These are phyloP conservation scores for Encarsia formosa DNA, from an alignment of 2,888 invertebrate genomes.

Conservation along the genomic window DNA sequence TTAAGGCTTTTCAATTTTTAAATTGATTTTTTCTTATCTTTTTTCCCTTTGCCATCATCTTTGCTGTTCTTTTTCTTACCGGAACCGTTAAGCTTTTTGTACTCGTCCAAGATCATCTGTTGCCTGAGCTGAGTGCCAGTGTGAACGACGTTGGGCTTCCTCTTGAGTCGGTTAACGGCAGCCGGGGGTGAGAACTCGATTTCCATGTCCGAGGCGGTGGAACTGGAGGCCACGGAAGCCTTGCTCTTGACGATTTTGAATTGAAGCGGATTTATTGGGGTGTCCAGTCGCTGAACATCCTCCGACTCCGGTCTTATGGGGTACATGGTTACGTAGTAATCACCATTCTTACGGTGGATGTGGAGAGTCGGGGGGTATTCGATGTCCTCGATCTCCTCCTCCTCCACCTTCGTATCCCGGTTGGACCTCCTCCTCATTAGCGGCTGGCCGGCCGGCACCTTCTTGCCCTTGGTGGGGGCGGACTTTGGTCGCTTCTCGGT, in stretches of 20 bases:
- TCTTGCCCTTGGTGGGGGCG: slow-evolving; percentile 12
- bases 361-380: slow-evolving; percentile 46
- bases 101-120: slow-evolving; percentile 42
- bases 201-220: slow-evolving; percentile 49
- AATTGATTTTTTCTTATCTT: slow-evolving; percentile 9
- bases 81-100: slow-evolving; percentile 27
- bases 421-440: slow-evolving; percentile 28
- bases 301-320: slow-evolving; percentile 42
- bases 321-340: slow-evolving; percentile 49
- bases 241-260: slow-evolving; percentile 46
- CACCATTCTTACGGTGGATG: slow-evolving; percentile 45
- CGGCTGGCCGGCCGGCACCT: slow-evolving; percentile 13
- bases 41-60: slow-evolving; percentile 21
- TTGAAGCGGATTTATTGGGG: slow-evolving; percentile 45
- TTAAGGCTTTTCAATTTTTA: slow-evolving; percentile 13
- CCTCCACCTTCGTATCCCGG: slow-evolving; percentile 26
- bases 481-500: slow-evolving; percentile 25
- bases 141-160: slow-evolving; percentile 45
- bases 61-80: slow-evolving; percentile 28
- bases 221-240: slow-evolving; percentile 39
- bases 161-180: slow-evolving; percentile 41
- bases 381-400: slow-evolving; percentile 30
- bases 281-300: slow-evolving; percentile 35
- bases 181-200: slow-evolving; percentile 50
- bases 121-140: slow-evolving; percentile 46